Base-by-base conservation (phyloP, 2,797 vertebrate species). In the Glyptemys insculpta region DNA sequence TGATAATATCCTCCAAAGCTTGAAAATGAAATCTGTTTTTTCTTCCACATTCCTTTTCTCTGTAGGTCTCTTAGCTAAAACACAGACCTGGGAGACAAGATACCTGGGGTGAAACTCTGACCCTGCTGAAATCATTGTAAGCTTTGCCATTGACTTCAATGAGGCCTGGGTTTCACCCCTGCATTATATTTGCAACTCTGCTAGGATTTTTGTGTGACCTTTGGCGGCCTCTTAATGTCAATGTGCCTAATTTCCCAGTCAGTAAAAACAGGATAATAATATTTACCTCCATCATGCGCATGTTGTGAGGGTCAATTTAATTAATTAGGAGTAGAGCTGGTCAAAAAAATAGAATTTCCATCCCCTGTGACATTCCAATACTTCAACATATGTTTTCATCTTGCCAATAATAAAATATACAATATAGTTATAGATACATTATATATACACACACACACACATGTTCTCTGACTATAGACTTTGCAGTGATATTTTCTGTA, bases 1-100 rank as follows among this genome's bases (percentile, higher is more conserved):
- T 96, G 95, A 85, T 89, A 88, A 94, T 93, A 94, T 90, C 84
- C 57, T 85, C 37, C 18, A 1, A 12, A 97, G 83, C 89, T 94
- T 86, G 83, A 83, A 93, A 95, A 87, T 92, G 47, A 97, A 97
- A 86, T 95, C 88, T 96, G 79, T n/a, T 96, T 86, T 87, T 96
- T 90, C 65, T 18, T 57, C 79, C 34, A 92, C 87, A 94, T 92
- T 0, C 80, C 87, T 94, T 95, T 83, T 94, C 80, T 95, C 72
- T 82, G 49, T 85, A 82, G 83, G 91, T 78, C 44, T 31, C 27
- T 78, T 49, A 31, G 25, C 25, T 78, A 78, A 78, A 78, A 78
- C 12, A 25, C 7, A 89, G 82, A 93, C 76, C 21, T 92, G 89
- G 78, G 93, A n/a, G 27, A 79, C 5, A 0, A 0, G 5, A 72